A percentile compares a stretch with the other conserved stretches of the same genome.
phyloP scores from a whole-genome alignment of 2,888 invertebrate genomes.

The Lithophane leautieri region DNA sequence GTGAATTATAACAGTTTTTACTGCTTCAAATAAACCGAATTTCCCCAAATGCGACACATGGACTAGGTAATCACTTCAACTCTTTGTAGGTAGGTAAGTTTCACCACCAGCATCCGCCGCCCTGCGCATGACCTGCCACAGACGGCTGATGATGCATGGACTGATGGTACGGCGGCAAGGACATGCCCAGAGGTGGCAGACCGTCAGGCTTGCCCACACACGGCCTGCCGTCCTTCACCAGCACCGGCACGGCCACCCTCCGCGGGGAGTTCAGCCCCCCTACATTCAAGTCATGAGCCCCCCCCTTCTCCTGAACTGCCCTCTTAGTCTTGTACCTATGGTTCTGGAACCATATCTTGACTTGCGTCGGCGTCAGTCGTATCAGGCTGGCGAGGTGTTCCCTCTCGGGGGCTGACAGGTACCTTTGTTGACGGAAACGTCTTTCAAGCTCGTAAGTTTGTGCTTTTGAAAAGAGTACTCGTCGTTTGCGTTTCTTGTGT shows the following conservation, averaged over 20 bases:
- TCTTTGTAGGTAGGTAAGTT: slow-evolving; percentile 44
- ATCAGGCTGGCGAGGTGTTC: slow-evolving; percentile 99
- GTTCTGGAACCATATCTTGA: slow-evolving; percentile 99
- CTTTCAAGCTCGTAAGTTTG: slow-evolving; percentile 99
- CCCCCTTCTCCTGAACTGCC: slow-evolving; percentile 98
- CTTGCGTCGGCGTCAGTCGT: slow-evolving; percentile 98
- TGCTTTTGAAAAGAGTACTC: slow-evolving; percentile 99
- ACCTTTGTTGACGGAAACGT: slow-evolving; percentile 98
- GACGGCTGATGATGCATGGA: slow-evolving; percentile 86
- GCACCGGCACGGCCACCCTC: slow-evolving; percentile 97
- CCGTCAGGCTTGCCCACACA: slow-evolving; percentile 92
- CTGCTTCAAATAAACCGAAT: slow-evolving; percentile 26
- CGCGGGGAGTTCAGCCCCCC: slow-evolving; percentile 95
- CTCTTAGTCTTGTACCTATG: slow-evolving; percentile 99
- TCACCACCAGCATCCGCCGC: slow-evolving; percentile 91
- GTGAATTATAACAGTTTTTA: background rate
- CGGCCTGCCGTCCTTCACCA: slow-evolving; percentile 98
- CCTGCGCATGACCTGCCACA: slow-evolving; percentile 81
- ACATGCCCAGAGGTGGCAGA: slow-evolving; percentile 85
- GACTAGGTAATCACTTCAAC: slow-evolving; percentile 84
- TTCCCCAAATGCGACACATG: slow-evolving; percentile 67
- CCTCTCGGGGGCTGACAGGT: slow-evolving; percentile 98
- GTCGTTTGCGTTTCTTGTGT: slow-evolving; percentile 97
- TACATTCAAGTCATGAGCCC: slow-evolving; percentile 92
- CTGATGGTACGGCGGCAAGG: slow-evolving; percentile 88